Base-by-base conservation (phyloP, 1,140 invertebrate species). In the Colletes gigas region DNA sequence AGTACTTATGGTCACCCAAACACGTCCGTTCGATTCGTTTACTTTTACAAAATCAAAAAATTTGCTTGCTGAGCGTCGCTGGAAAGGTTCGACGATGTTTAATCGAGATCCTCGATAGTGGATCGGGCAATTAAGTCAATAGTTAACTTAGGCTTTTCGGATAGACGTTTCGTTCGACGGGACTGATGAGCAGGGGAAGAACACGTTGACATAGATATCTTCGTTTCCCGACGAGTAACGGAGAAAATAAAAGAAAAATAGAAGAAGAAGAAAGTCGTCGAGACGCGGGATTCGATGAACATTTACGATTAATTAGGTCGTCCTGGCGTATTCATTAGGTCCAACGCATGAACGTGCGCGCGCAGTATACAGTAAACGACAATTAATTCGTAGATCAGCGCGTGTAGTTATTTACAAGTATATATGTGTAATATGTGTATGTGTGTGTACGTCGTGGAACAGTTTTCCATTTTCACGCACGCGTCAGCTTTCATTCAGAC, bases 251-350 rank as follows among this genome's bases (percentile, higher is more conserved):
- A 85, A 9, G 6, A 47, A 47, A 47, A 47, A 0, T 4, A 47
- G 44, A 47, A 47, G 9, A 81, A 72, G 62, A 59, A 78, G 81
- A 82, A 41, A 69, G 68, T 78, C 81, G 71, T 86, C 78, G 69
- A 71, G 81, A 87, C 82, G 86, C 82, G 82, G 60, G 83, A 80
- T 88, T 86, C 68, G 87, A 72, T 88, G 87, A 88, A 85, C 59
- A 62, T 57, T 86, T 86, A 84, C 71, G 50, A 65, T 86, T 75
- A 72, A 75, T 87, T 88, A 88, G 86, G 86, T 88, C 87, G 79
- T 86, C 73, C 70, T 59, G 39, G 68, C 50, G 52, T 30, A 63
- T 82, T 78, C 72, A 60, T 88, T 88, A 88, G 82, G 78, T 88
- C 78, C 77, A 71, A 71, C 44, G 30, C 63, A 15, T n/a, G 66